These are phyloP conservation scores for Sphyrna mokarran DNA, from an alignment of 2,113 vertebrate genomes.

Conservation along the genomic window DNA sequence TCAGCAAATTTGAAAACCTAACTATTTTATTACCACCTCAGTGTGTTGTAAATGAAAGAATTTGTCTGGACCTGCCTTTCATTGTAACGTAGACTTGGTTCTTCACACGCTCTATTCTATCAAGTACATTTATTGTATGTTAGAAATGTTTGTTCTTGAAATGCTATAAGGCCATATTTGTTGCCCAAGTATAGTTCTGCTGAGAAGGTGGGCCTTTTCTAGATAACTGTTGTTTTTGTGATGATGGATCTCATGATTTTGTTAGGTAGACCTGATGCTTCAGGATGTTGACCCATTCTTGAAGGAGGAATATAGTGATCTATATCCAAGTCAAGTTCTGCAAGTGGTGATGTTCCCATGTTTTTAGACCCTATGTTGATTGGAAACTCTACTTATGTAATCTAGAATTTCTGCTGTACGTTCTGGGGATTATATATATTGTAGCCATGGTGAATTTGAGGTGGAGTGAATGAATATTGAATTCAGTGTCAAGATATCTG, in stretches of 20 bases:
- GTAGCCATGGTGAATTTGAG: not conserved
- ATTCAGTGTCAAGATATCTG: not conserved
- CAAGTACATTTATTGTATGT: not conserved
- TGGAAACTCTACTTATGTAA: not conserved
- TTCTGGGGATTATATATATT: not conserved
- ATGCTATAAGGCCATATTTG: not conserved
- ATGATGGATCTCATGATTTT: not conserved
- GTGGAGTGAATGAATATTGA: not conserved
- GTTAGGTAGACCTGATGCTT: not conserved
- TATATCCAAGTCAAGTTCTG: not conserved
- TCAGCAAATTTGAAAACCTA: too few relatives aligned
- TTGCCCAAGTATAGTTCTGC: not conserved
- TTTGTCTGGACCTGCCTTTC: not conserved
- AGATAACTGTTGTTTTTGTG: not conserved
- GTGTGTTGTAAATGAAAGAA: not conserved
- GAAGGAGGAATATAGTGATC: not conserved
- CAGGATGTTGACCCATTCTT: not conserved
- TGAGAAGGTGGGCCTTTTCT: not conserved
- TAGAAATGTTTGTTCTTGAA: not conserved
- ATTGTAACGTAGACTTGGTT: not conserved
- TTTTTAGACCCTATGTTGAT: not conserved
- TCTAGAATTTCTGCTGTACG: not conserved
- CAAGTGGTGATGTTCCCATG: not conserved
- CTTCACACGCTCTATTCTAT: not conserved
- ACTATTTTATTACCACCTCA: not conserved